Base-by-base conservation (phyloP, 2,888 invertebrate genomes). In the Ophion ellenae region DNA sequence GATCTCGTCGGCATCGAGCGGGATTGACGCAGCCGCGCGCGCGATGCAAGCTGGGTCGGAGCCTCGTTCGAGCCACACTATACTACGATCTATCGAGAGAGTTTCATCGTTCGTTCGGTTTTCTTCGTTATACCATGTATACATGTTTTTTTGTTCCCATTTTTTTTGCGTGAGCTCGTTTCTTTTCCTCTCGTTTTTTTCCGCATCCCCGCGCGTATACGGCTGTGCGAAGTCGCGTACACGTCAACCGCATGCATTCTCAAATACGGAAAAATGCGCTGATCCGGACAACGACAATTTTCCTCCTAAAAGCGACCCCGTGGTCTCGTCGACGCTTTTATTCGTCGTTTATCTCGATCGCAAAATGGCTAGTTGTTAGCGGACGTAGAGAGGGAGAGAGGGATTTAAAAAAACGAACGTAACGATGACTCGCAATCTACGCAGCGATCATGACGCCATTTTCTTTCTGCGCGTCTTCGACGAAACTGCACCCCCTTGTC, bases 11-110 rank as follows among this genome's bases (percentile, higher is more conserved):
- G 84, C 71, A 79, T 79, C 79, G 63, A 69, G 79, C 78, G 78
- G 79, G 32, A 83, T 85, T 82, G 80, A 88, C 88, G 88, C 86
- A 87, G 87, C 81, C 86, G 20, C 86, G 82, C 86, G 20, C 86
- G 82, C 86, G 83, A 70, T 81, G 74, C 79, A 81, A 59, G 82
- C 79, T 76, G 71, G 67, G 40, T 83, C 63, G 74, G 40, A 66
- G 63, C 82, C 69, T 83, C 81, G 84, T 64, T 84, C 74, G 81
- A 67, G 69, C 57, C 78, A 78, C 82, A 85, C 67, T 57, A 53
- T 81, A 77, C 71, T 64, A 63, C 73, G 28, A 67, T 77, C 67
- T 79, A 74, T 63, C 83, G 64, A 80, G 81, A 75, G 24, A 81
- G 80, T 86, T 82, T 87, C 81, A 81, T 85, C 82, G 85, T 83